Conservation (phyloP, 1,140 invertebrate genomes). For the Steinernema feltiae region DNA sequence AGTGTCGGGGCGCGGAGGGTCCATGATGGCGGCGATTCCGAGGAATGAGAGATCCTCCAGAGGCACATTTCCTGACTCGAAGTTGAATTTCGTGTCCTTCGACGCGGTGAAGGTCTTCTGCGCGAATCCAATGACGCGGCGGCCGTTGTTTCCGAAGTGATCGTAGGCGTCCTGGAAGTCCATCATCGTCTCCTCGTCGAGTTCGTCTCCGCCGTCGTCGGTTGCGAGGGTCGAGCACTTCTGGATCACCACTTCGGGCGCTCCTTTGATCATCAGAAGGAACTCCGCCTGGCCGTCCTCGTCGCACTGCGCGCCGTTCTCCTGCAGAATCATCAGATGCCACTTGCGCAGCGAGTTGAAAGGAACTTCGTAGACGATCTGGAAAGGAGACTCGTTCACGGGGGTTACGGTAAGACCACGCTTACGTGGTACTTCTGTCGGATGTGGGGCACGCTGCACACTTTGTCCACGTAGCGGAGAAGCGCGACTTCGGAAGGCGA, state of each 20-base stretch:
- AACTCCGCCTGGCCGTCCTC: conserved; percentile 33
- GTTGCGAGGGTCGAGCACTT: conserved; percentile 40
- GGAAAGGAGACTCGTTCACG: conserved; percentile 6
- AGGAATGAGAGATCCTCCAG: conserved; percentile 40
- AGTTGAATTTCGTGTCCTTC: conserved; percentile 30
- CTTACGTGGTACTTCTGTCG: conserved; percentile 26
- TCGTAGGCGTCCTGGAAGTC: conserved; percentile 47
- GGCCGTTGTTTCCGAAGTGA: conserved; percentile 44
- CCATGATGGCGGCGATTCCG: conserved; percentile 47
- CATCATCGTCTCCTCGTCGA: conserved; percentile 32
- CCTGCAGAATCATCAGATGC: conserved; percentile 45
- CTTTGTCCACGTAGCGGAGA: conserved; percentile 30
- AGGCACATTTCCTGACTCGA: conserved; percentile 40
- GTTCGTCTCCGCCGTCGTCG: conserved; percentile 32
- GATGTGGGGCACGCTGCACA: conserved; percentile 29
- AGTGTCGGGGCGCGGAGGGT: conserved; percentile 45
- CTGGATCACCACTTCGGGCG: conserved; percentile 50
- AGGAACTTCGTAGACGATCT: conserved; percentile 54
- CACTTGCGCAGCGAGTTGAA: conserved; percentile 53
- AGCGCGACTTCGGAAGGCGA: conserved; percentile 47
- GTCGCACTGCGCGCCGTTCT: background rate
- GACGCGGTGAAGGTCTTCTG: conserved; percentile 38
- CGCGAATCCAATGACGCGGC: conserved; percentile 51
- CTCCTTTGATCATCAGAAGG: conserved; percentile 49
- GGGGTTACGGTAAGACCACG: background rate